Conservation (phyloP, 2,797 vertebrate species). For the Tapera naevia region DNA sequence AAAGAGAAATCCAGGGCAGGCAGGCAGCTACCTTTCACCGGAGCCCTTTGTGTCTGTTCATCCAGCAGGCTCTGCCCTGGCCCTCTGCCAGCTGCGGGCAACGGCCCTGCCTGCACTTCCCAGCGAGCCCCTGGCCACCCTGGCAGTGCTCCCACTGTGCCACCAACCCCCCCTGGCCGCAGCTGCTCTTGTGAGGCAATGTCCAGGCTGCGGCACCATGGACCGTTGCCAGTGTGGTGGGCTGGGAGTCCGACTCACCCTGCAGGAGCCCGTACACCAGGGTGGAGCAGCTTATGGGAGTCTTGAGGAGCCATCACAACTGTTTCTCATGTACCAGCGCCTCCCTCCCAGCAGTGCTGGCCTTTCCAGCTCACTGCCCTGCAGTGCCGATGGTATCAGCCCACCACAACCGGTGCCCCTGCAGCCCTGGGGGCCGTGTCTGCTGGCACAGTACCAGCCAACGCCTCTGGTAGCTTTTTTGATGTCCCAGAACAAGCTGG, state of each 20-base stretch:
- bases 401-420: not conserved
- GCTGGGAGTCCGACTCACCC: accelerated
- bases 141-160: accelerated
- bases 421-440: not conserved
- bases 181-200: accelerated
- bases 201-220: accelerated
- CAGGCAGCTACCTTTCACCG: not conserved
- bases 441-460: slow-evolving; percentile 26
- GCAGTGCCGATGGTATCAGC: not conserved
- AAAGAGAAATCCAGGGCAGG: not conserved
- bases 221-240: accelerated
- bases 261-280: accelerated
- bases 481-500: slow-evolving; percentile 56
- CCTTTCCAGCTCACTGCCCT: not conserved
- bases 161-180: accelerated
- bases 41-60: not conserved
- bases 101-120: not conserved
- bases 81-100: not conserved
- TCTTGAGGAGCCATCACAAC: accelerated
- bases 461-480: slow-evolving; percentile 48
- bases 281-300: not conserved
- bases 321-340: not conserved
- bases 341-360: accelerated
- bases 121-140: not conserved
- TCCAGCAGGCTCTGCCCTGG: not conserved